Base-by-base conservation (phyloP, 2,888 invertebrate species). In the Apoda limacodes region DNA sequence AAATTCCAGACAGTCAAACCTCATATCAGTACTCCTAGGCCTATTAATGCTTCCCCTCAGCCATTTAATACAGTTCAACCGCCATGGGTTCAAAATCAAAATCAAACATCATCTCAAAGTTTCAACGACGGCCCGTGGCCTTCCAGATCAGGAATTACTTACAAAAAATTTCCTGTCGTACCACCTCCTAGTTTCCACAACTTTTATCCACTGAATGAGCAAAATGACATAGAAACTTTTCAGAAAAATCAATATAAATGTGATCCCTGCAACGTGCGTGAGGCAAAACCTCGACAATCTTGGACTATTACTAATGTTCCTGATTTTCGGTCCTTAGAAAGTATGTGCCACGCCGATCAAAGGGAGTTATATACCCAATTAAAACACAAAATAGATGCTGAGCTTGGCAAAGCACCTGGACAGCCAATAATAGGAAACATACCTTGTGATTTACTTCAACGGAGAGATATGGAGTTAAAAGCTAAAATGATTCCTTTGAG, bases 401-500 rank as follows among this genome's bases (percentile, higher is more conserved):
- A 80, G 41, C 61, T 78, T 2, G 75, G 76, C 10, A 80, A 78
- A 48, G 57, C 72, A 15, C 62, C 78, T n/a, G 68, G 68, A 2
- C 75, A 72, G 37, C 58, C 71, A 3, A 44, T 75, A 17, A 43
- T 70, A 28, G 65, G 64, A 22, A 72, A 60, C 38, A 52, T 68
- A 38, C 54, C 67, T 5, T 70, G 66, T 39, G 80, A 78, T 48
- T 48, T 75, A 32, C 44, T 76, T 39, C 78, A 75, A 44, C 64
- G 76, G 22, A 58, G 75, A 35, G 80, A 78, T 34, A 66, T 75
- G 61, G 80, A 80, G 34, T 43, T 76, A 5, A 80, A 80, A 56
- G 70, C 78, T 13, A 80, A 78, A 60, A 76, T 80, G 76, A 75
- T 80, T 48, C 80, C 80, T 32, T 55, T 80, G 28, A 78, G 80